Conservation (phyloP, 2,113 vertebrate genomes). For the Varanus komodoensis region DNA sequence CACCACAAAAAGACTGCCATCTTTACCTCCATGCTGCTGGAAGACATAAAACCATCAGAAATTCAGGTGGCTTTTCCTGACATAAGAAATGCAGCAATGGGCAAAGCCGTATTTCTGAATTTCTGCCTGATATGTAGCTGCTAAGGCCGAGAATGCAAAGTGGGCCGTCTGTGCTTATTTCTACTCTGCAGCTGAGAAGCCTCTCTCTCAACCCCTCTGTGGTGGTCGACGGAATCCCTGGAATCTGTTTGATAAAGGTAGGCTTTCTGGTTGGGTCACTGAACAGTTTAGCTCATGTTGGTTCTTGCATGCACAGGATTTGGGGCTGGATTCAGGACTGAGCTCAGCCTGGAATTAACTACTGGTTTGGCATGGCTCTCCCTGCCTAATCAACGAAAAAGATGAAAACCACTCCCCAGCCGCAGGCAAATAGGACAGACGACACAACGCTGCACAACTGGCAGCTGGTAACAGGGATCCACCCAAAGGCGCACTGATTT, state of each 20-base stretch:
- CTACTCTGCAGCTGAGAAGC: background rate
- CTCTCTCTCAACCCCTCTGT: too few species aligned
- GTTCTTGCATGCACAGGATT: conserved; percentile 3
- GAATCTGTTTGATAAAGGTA: background rate
- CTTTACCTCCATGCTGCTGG: background rate
- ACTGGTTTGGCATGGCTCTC: background rate
- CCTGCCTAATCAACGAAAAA: background rate
- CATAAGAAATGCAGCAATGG: background rate
- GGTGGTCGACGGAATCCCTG: background rate
- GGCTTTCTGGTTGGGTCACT: conserved; percentile 1
- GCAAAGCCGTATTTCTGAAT: background rate
- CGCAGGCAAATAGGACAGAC: background rate
- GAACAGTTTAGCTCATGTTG: background rate
- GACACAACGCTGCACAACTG: background rate
- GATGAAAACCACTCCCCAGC: background rate
- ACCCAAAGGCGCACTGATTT: background rate
- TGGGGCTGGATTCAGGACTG: background rate
- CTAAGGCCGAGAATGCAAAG: background rate
- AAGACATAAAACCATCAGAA: background rate
- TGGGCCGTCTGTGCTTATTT: background rate
- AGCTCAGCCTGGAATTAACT: background rate
- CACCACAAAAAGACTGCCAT: background rate
- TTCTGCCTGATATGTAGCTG: background rate
- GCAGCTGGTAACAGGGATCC: background rate
- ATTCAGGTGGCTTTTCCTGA: background rate